phyloP scores from a whole-genome alignment of 2,113 vertebrate genomes.

The Vidua macroura region DNA sequence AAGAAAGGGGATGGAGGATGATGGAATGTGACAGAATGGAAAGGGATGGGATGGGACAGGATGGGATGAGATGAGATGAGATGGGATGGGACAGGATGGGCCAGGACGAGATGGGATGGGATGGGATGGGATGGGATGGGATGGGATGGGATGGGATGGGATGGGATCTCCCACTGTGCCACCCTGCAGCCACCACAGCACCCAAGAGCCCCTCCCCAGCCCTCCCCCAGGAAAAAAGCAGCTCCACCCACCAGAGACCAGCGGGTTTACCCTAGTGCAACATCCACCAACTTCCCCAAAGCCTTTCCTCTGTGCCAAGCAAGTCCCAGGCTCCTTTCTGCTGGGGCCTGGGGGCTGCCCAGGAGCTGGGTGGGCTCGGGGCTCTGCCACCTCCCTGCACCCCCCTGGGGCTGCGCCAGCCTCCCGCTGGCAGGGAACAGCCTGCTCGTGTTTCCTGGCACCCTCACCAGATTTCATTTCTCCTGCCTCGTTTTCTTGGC shows the following conservation, averaged over 20 bases:
- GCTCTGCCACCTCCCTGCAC: not conserved
- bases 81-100: no score
- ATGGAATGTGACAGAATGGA: no score
- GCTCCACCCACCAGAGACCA: not conserved
- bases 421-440: not conserved
- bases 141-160: not conserved
- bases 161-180: not conserved
- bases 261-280: not conserved
- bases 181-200: not conserved
- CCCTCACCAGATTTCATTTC: not conserved
- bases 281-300: not conserved
- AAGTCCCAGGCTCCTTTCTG: not conserved
- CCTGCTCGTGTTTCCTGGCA: slow-evolving; percentile 29
- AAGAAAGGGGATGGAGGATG: not conserved
- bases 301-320: not conserved
- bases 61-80: no score
- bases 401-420: not conserved
- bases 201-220: not conserved
- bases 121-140: not conserved
- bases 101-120: not conserved
- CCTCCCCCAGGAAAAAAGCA: not conserved
- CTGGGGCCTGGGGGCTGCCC: not conserved
- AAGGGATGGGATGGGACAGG: no score
- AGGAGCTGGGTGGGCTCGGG: not conserved
- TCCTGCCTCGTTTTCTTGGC: slow-evolving; percentile 58